Percentiles rank a stretch among this genome's conserved stretches.
These are phyloP conservation scores for Euleptes europaea DNA, from an alignment of 2,113 vertebrate species.

Conservation along the genomic window DNA sequence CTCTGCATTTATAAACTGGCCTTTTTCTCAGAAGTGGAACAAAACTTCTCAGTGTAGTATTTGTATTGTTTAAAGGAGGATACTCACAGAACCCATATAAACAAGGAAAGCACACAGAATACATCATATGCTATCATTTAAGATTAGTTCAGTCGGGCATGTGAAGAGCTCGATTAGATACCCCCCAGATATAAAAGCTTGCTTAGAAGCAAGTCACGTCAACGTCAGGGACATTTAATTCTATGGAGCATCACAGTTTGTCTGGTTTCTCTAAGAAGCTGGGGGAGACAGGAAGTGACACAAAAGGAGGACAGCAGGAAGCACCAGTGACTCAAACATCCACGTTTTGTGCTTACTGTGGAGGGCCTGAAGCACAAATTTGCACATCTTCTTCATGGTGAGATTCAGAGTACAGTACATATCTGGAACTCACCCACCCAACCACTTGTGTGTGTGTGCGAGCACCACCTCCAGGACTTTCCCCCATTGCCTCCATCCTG, in stretches of 20 bases:
- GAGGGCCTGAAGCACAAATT: not conserved
- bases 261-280: not conserved
- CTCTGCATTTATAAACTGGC: slow-evolving; percentile 1
- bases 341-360: not conserved
- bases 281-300: not conserved
- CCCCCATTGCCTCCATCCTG: no score
- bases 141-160: not conserved
- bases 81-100: slow-evolving; percentile 18
- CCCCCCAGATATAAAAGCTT: not conserved
- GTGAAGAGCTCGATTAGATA: not conserved
- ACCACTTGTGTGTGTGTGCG: no score
- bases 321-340: not conserved
- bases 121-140: not conserved
- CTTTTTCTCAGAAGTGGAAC: not conserved
- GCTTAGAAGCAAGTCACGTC: not conserved
- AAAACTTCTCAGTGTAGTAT: slow-evolving; percentile 6
- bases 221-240: not conserved
- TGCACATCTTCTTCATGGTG: not conserved
- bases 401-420: not conserved
- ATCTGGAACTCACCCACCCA: not conserved
- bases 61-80: not conserved
- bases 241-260: not conserved
- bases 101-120: not conserved
- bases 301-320: not conserved
- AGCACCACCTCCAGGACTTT: no score